Evolutionary conservation across 2,888 invertebrate genomes (phyloP), one percentile per base, ranked within the genome.

Genomic region (Prosopocoilus inquinatus): DNA sequence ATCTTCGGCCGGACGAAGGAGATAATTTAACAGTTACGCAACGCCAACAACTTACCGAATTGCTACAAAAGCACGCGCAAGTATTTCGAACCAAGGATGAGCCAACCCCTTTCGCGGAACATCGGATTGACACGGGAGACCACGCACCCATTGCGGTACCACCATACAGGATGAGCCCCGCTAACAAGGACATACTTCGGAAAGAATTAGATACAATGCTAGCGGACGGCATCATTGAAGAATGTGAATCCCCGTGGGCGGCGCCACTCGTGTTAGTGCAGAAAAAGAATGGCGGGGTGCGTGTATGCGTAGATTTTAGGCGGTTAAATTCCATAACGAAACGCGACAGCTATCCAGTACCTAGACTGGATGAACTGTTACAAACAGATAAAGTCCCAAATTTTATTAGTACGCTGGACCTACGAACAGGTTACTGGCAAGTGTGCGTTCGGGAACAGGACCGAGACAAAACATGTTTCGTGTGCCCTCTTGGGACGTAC

Each of bases 361-460:
- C 77, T 1, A 57, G 72, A 9, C 74, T 77, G 20, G 77, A 77
- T 47, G 75, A 77, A 13, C 54, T 74, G 15, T 48, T 77, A 5
- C 72, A 75, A 41, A 63, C 58, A 0, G 68, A 73, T 1, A 70
- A 67, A 53, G 57, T 55, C 4, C 69, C 54, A 15, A 32, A 32
- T n/a, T 61, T 44, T 38, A 63, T 65, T 53, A 64, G 69, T 7
- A 71, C 72, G 0, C 48, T 76, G 2, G 74, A 75, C 47, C 60
- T 76, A 2, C 61, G 64, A 15, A 52, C 67, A 11, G 74, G 75
- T 0, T 77, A 75, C 55, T 74, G 71, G 67, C 76, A 76, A 50
- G 64, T 74, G 5, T n/a, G 36, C 9, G 52, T 63, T 5, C 11
- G 38, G 70, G 74, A 55, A 64, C 72, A 0, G 75, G 81, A 80